Evolutionary conservation across 2,113 vertebrate genomes (phyloP), one percentile per base, ranked within the genome.

Genomic region (Rynchops niger): DNA sequence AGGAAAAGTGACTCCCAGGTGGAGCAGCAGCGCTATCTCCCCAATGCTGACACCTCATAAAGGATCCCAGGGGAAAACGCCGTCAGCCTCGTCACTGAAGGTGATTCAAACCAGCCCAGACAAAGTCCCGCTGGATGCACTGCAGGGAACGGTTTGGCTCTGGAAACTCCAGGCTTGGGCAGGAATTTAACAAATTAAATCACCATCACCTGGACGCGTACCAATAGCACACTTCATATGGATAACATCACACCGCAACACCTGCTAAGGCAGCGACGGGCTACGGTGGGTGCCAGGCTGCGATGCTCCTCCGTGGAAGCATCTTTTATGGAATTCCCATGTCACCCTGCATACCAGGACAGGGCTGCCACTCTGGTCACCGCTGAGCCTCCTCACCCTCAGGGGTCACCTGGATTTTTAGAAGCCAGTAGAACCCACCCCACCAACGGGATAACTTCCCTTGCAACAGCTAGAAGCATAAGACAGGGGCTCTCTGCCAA

Each of bases 1-100:
- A 87, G 76, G 85, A 79, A 47, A 82, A 97, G 88, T 89, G 83
- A 82, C 88, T 95, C 30, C 50, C 36, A 80, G 71, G 83, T 71
- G 74, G 67, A 96, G 90, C 82, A 76, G 89, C 82, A 79, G 21
- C 15, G 15, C 17, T 83, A 94, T 62, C 89, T 95, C 36, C 93
- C 81, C 12, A 2, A 36, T 26, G 77, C 87, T 95, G 85, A 95
- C 82, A 96, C 91, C 93, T 95, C 50, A 5, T 63, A 89, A 94
- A 91, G 53, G 61, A 92, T 97, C 95, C 94, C 71, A 4, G 0
- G 50, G 95, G 90, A 88, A 96, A 88, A 18, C 1, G 1, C 59
- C 20, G 0, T 65, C 12, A 0, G 79, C 91, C 47, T 53, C 70
- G 2, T 76, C 50, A 30, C 93, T 38, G n/a, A 21, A 73, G 77